Evolutionary conservation across 2,888 invertebrate genomes (phyloP).

Genomic region (Strigamia crassipes): DNA sequence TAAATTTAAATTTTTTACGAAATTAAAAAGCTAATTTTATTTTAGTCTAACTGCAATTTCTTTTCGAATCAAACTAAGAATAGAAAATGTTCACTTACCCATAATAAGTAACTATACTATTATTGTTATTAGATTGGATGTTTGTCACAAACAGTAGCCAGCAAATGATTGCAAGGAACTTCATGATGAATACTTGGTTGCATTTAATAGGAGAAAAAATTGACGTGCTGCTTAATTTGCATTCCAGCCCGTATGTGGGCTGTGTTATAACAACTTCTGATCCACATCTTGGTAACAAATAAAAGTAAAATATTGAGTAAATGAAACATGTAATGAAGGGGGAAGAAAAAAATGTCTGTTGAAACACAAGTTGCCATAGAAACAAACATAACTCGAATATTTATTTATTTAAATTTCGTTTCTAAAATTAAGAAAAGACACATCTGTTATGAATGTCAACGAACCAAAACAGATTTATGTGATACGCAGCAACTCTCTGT

Average conservation of each 20-base stretch:
- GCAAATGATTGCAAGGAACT: neutral
- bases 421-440: neutral
- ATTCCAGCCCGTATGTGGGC: neutral
- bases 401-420: no score
- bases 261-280: slow-evolving; percentile 22
- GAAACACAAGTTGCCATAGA: slow-evolving; percentile 3
- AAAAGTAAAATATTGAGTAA: neutral
- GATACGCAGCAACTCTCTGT: no score
- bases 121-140: neutral
- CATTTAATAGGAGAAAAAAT: neutral
- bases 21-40: neutral
- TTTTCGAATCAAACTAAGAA: neutral
- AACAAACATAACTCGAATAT: neutral
- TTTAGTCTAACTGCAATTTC: neutral
- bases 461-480: neutral
- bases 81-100: neutral
- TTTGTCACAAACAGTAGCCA: neutral
- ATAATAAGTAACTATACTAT: neutral
- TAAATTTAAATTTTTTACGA: neutral
- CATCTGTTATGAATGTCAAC: neutral
- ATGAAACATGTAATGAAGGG: neutral
- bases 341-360: neutral
- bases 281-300: neutral
- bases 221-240: neutral
- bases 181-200: neutral